A percentile compares a stretch with the other conserved stretches of the same genome.
Conservation (phyloP, 1,140 invertebrate genomes). For the Steinernema khuongi region DNA sequence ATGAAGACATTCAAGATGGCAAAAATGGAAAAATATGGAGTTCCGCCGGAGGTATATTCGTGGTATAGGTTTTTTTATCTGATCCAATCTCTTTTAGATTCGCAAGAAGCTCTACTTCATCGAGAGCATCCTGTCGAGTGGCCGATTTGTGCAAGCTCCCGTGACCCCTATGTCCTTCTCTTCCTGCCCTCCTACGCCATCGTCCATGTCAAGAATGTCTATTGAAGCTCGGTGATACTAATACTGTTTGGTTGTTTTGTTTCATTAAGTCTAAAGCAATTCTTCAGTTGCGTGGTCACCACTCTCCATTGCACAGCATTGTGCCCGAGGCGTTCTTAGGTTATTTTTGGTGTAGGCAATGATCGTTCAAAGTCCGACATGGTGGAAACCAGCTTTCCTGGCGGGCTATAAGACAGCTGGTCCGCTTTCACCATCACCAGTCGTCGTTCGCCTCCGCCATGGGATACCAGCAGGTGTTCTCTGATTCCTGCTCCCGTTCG, state of each 20-base stretch:
- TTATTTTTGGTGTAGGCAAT: neutral
- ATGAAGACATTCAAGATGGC: no score
- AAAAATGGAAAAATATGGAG: no score
- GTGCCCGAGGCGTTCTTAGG: neutral
- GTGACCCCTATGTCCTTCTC: no score
- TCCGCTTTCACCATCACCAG: neutral
- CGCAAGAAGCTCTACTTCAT: no score
- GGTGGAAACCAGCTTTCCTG: neutral
- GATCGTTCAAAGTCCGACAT: slow-evolving; percentile 8
- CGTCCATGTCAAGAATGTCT: no score
- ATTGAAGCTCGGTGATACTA: no score
- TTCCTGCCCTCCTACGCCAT: no score
- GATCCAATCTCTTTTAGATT: no score
- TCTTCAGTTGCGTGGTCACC: neutral
- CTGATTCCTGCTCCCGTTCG: neutral
- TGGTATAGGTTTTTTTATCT: no score
- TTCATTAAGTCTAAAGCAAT: neutral
- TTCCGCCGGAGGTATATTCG: no score
- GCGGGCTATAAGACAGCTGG: neutral
- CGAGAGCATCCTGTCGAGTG: no score
- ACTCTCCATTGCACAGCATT: neutral
- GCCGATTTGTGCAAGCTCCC: no score
- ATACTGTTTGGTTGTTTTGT: neutral
- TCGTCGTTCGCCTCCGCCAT: neutral
- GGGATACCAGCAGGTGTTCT: neutral